These are phyloP conservation scores for Plodia interpunctella DNA, from an alignment of 1,140 invertebrate genomes.

Conservation along the genomic window DNA sequence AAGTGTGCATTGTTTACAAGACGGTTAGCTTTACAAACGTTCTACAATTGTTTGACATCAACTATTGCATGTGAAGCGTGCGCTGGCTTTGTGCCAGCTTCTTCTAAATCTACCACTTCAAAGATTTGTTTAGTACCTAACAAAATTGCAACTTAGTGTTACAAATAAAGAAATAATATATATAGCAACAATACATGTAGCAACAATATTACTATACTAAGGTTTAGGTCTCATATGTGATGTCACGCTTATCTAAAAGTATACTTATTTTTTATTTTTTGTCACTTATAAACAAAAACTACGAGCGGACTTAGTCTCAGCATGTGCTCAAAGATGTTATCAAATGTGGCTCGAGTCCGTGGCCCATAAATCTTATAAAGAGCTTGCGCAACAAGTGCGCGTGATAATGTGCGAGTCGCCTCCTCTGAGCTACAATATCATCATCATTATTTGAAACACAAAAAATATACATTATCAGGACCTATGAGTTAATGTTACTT, in stretches of 20 bases:
- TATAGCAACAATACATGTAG: too few species aligned
- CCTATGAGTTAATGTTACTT: too few species aligned
- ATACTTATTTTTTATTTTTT: constrained; percentile 24
- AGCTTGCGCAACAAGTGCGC: constrained; percentile 62
- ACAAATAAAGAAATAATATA: too few species aligned
- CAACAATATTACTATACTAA: too few species aligned
- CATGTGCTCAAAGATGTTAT: constrained; percentile 54
- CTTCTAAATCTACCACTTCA: too few species aligned
- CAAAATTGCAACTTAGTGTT: too few species aligned
- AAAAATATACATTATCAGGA: not conserved
- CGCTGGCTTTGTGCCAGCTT: constrained; percentile 11
- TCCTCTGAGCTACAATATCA: constrained; percentile 27
- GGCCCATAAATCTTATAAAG: constrained; percentile 63
- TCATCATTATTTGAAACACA: constrained; percentile 19
- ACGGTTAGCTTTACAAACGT: constrained; percentile 2
- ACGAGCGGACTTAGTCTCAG: constrained; percentile 31
- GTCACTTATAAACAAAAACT: constrained; percentile 34
- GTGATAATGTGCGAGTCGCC: constrained; percentile 35
- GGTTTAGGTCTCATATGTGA: too few species aligned
- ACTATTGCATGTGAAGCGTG: constrained; percentile 16
- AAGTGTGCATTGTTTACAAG: constrained; percentile 1
- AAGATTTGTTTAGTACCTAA: too few species aligned
- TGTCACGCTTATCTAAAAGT: too few species aligned
- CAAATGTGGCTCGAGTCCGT: constrained; percentile 61
- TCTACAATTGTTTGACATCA: constrained; percentile 13